Percentiles rank a stretch among this genome's conserved stretches.
Evolutionary conservation across 1,140 invertebrate genomes (phyloP).

Genomic region (Leptinotarsa texana): DNA sequence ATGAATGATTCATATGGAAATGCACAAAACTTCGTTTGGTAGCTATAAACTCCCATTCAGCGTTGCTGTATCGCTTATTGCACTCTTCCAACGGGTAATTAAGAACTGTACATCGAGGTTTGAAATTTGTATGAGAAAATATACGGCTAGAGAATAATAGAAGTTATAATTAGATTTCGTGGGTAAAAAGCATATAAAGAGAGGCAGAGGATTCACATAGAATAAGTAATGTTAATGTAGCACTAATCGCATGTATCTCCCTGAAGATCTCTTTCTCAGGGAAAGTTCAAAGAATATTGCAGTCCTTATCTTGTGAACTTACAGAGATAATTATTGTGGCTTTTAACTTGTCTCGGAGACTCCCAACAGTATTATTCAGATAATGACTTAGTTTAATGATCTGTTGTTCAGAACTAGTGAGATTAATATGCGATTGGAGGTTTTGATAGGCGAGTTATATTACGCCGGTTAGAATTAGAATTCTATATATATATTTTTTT

Average conservation of each 20-base stretch:
- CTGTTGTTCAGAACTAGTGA: background rate
- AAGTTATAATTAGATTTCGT: conserved; percentile 31
- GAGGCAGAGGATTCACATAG: conserved; percentile 29
- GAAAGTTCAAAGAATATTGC: conserved; percentile 29
- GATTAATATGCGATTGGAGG: background rate
- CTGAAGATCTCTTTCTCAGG: conserved; percentile 30
- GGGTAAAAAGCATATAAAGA: conserved; percentile 26
- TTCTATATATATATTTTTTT: too few relatives aligned
- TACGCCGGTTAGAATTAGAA: too few relatives aligned
- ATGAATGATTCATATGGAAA: too few relatives aligned
- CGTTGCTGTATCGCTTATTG: background rate
- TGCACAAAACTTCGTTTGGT: too few relatives aligned
- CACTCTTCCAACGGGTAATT: conserved; percentile 7
- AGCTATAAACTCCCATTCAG: too few relatives aligned
- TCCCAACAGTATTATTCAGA: conserved; percentile 24
- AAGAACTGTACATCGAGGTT: background rate
- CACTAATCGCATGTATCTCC: conserved; percentile 37
- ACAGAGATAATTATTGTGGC: conserved; percentile 31
- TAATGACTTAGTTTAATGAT: conserved; percentile 24
- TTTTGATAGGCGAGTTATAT: background rate
- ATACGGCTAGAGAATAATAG: conserved; percentile 21
- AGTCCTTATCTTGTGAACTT: conserved; percentile 35
- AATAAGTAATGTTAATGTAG: conserved; percentile 34
- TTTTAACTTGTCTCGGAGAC: conserved; percentile 24
- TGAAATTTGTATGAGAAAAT: conserved; percentile 11